These are phyloP conservation scores for Nasonia oneida DNA, from an alignment of 2,888 invertebrate species.

Conservation along the genomic window DNA sequence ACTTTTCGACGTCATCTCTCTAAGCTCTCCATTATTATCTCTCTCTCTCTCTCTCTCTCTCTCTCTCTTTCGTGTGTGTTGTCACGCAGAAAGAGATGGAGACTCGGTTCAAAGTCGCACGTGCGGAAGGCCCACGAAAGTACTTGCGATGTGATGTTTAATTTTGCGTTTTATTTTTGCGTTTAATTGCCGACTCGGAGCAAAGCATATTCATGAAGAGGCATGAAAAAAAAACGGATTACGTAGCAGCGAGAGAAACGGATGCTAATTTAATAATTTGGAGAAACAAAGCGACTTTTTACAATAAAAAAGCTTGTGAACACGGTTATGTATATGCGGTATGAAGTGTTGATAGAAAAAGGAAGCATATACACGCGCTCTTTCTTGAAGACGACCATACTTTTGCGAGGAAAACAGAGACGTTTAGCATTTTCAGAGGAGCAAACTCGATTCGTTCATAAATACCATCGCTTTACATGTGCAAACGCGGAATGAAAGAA, in stretches of 20 bases:
- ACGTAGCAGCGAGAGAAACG: slow-evolving; percentile 24
- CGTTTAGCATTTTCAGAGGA: slow-evolving; percentile 17
- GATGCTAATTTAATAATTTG: slow-evolving; percentile 57
- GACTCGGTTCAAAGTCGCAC: slow-evolving; percentile 26
- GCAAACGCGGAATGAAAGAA: background rate
- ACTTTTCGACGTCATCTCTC: slow-evolving; percentile 47
- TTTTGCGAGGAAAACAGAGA: background rate
- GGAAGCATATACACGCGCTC: background rate
- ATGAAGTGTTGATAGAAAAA: background rate
- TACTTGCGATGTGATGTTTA: slow-evolving; percentile 1
- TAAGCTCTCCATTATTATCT: slow-evolving; percentile 54
- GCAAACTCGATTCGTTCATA: slow-evolving; percentile 8
- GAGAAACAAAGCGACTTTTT: slow-evolving; percentile 48
- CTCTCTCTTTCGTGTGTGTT: background rate
- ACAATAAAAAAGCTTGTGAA: slow-evolving; percentile 44
- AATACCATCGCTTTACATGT: slow-evolving; percentile 7
- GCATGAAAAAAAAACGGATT: slow-evolving; percentile 22
- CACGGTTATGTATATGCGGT: background rate
- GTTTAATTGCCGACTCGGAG: slow-evolving; percentile 48
- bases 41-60: slow-evolving; percentile 20
- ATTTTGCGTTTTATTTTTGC: background rate
- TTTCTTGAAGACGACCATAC: background rate
- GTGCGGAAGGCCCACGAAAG: background rate
- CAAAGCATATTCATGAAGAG: slow-evolving; percentile 45
- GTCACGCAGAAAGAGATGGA: background rate